Evolutionary conservation across 2,113 vertebrate species (phyloP).

Genomic region (Anseranas semipalmata): DNA sequence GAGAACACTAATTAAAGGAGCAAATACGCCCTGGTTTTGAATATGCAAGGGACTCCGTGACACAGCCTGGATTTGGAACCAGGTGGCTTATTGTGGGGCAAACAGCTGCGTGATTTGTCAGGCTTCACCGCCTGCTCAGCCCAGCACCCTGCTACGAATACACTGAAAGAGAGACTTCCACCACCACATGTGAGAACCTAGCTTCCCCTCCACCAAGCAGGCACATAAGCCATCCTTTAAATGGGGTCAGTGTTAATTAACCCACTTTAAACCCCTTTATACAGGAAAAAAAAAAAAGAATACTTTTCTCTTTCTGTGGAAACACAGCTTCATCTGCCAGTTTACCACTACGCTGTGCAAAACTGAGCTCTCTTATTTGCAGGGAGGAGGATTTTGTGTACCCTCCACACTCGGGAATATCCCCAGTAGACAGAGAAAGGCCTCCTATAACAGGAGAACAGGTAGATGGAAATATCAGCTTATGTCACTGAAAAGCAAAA

Average conservation of each 20-base stretch:
- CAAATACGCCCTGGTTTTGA: slow-evolving; percentile 16
- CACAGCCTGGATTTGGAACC: slow-evolving; percentile 29
- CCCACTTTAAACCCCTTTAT: slow-evolving; percentile 16
- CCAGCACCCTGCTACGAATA: not conserved
- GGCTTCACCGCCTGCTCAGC: not conserved
- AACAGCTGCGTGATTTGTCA: slow-evolving; percentile 59
- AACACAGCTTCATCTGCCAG: not conserved
- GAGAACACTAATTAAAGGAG: slow-evolving; percentile 38
- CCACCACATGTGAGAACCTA: not conserved
- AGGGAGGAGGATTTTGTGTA: not conserved
- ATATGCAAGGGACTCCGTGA: not conserved
- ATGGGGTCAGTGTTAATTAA: slow-evolving; percentile 49
- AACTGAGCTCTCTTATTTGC: not conserved
- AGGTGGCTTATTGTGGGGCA: slow-evolving; percentile 52
- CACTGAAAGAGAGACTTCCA: not conserved
- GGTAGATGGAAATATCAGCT: not conserved
- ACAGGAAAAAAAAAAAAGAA: not conserved
- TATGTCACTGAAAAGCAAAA: not conserved
- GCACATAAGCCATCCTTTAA: not conserved
- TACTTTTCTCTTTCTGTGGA: not conserved
- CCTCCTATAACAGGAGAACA: not conserved
- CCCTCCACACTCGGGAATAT: not conserved
- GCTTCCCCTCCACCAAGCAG: not conserved
- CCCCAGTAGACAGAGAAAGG: not conserved
- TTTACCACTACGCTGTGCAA: not conserved